Conservation (phyloP, 2,888 invertebrate genomes). For the Amiota mariae region DNA sequence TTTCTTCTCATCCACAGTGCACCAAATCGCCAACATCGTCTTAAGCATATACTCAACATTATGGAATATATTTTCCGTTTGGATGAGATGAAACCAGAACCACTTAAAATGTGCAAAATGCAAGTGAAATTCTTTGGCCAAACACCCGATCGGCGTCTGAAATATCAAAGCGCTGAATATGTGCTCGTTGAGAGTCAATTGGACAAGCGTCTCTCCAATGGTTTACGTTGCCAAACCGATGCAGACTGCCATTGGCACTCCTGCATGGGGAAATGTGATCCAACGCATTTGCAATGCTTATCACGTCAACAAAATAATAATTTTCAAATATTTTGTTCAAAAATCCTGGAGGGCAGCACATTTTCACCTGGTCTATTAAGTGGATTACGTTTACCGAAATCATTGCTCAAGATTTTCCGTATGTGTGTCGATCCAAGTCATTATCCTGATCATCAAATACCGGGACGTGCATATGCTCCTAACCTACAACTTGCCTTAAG, state of each 20-base stretch:
- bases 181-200: constrained; percentile 68
- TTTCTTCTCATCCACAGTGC: constrained; percentile 46
- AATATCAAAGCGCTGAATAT: constrained; percentile 70
- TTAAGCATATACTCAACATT: constrained; percentile 69
- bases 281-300: constrained; percentile 59
- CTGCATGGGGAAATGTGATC: constrained; percentile 69
- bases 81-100: constrained; percentile 72
- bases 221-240: constrained; percentile 60
- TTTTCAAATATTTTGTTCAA: constrained; percentile 70
- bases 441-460: constrained; percentile 55
- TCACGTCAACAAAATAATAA: constrained; percentile 71
- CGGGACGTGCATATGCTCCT: constrained; percentile 63
- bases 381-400: constrained; percentile 62
- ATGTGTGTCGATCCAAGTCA: constrained; percentile 68
- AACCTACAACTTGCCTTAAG: constrained; percentile 64
- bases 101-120: constrained; percentile 70
- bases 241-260: constrained; percentile 65
- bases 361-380: constrained; percentile 68
- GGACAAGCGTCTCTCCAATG: constrained; percentile 68
- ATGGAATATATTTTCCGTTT: constrained; percentile 70
- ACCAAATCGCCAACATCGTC: constrained; percentile 67
- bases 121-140: constrained; percentile 68
- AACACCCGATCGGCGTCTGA: constrained; percentile 64
- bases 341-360: constrained; percentile 65
- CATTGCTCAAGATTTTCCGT: constrained; percentile 61